These are phyloP conservation scores for Heliconius cydno DNA, from an alignment of 2,888 invertebrate species.

Conservation along the genomic window DNA sequence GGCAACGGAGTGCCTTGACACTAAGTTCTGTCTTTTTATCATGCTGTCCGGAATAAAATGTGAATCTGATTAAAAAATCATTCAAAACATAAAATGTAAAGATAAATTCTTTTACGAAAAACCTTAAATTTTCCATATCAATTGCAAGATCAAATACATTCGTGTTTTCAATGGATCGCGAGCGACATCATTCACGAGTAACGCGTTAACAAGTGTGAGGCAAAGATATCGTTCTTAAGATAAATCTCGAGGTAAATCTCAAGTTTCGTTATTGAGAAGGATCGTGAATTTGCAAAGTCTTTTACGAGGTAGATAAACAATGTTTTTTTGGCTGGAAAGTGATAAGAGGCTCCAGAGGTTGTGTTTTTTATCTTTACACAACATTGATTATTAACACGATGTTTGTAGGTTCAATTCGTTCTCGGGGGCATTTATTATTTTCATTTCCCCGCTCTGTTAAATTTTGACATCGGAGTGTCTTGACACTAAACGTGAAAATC, in stretches of 20 bases:
- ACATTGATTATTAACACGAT: neutral
- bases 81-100: neutral
- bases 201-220: constrained; percentile 17
- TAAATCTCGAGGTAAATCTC: constrained; percentile 7
- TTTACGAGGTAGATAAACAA: neutral
- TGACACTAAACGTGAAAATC: too few species aligned
- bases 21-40: neutral
- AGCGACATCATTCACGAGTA: constrained; percentile 3
- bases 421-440: too few species aligned
- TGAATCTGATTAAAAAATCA: neutral
- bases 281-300: neutral
- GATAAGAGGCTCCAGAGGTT: neutral
- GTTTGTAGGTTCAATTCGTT: too few species aligned
- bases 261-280: constrained; percentile 12
- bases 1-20: neutral
- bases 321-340: neutral
- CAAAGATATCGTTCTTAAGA: constrained; percentile 11
- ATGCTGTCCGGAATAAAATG: neutral
- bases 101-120: neutral
- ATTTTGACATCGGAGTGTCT: too few species aligned
- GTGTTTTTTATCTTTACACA: neutral
- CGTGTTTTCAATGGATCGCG: constrained; percentile 12
- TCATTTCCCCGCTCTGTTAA: too few species aligned
- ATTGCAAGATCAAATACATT: constrained; percentile 8
- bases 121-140: constrained; percentile 5